These are phyloP conservation scores for Rhinogobius similis DNA, from an alignment of 2,113 vertebrate genomes.

Conservation along the genomic window DNA sequence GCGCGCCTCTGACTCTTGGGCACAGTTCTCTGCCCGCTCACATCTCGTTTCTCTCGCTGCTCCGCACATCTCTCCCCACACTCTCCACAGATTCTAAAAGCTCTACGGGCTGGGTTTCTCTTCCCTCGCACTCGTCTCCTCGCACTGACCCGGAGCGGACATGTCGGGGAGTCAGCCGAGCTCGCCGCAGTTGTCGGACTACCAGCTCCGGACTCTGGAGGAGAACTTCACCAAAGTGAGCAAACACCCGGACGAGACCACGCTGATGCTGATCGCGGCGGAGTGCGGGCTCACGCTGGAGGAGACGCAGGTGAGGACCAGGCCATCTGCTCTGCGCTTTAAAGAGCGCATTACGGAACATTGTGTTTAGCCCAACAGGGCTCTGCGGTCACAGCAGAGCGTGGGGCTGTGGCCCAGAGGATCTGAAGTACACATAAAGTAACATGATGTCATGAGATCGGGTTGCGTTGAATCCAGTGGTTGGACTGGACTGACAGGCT, in stretches of 20 bases:
- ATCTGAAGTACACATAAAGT: background rate
- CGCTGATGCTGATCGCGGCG: constrained; percentile 76
- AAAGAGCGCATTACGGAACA: background rate
- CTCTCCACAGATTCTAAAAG: too few species aligned
- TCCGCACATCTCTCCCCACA: background rate
- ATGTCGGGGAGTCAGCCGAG: constrained; percentile 31
- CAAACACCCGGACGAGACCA: constrained; percentile 65
- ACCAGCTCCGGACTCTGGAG: constrained; percentile 75
- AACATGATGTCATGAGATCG: background rate
- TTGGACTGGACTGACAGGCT: background rate
- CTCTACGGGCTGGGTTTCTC: too few species aligned
- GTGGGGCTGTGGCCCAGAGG: background rate
- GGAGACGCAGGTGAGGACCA: constrained; percentile 65
- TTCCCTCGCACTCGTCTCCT: background rate
- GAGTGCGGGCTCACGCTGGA: constrained; percentile 75
- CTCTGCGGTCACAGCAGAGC: background rate
- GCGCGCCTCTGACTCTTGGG: constrained; percentile 48
- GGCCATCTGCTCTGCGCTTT: too few species aligned
- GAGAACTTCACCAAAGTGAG: constrained; percentile 67
- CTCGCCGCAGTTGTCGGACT: constrained; percentile 61
- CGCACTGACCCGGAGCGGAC: background rate
- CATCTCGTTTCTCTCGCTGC: background rate
- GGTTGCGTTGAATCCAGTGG: background rate
- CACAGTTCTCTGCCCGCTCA: constrained; percentile 25
- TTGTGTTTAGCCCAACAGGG: too few species aligned